A percentile compares a stretch with the other conserved stretches of the same genome.
Evolutionary conservation across 1,140 invertebrate genomes (phyloP).

Genomic region (Bombus pyrosoma): DNA sequence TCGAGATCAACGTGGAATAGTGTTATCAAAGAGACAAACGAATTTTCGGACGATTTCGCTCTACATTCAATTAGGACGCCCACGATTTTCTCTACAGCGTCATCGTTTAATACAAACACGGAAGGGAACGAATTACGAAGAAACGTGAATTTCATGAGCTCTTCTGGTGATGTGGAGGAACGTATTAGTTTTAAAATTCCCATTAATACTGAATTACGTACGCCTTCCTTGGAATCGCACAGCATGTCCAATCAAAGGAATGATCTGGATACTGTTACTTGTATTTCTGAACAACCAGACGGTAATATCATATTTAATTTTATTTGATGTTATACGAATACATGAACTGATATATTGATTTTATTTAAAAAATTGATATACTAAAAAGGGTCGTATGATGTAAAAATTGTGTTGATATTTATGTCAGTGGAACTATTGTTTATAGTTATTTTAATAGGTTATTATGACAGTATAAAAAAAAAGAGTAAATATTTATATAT

Average conservation of each 20-base stretch:
- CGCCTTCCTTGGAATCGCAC: slow-evolving; percentile 45
- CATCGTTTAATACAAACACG: slow-evolving; percentile 63
- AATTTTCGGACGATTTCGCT: slow-evolving; percentile 41
- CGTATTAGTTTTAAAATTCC: slow-evolving; percentile 29
- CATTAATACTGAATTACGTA: slow-evolving; percentile 50
- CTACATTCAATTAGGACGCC: slow-evolving; percentile 74
- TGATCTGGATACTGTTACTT: slow-evolving; percentile 61
- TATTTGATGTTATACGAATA: slow-evolving; percentile 7
- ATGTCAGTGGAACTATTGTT: slow-evolving; percentile 22
- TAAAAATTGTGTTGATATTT: slow-evolving; percentile 22
- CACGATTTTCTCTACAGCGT: slow-evolving; percentile 73
- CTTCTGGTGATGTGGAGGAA: slow-evolving; percentile 64
- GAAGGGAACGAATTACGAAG: slow-evolving; percentile 48
- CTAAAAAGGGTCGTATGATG: background rate
- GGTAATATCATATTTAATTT: slow-evolving; percentile 57
- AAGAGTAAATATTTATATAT: background rate
- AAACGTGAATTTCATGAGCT: slow-evolving; percentile 50
- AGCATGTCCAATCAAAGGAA: slow-evolving; percentile 67
- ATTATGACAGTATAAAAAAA: background rate
- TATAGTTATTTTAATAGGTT: slow-evolving; percentile 2
- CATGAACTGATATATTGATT: background rate
- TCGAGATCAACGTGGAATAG: slow-evolving; percentile 34
- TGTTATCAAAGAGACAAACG: slow-evolving; percentile 53
- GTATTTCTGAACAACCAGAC: slow-evolving; percentile 63
- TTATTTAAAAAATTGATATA: slow-evolving; percentile 1